Percentiles rank a stretch among this genome's conserved stretches.
These are phyloP conservation scores for Melospiza melodia DNA, from an alignment of 2,113 vertebrate species.

Conservation along the genomic window DNA sequence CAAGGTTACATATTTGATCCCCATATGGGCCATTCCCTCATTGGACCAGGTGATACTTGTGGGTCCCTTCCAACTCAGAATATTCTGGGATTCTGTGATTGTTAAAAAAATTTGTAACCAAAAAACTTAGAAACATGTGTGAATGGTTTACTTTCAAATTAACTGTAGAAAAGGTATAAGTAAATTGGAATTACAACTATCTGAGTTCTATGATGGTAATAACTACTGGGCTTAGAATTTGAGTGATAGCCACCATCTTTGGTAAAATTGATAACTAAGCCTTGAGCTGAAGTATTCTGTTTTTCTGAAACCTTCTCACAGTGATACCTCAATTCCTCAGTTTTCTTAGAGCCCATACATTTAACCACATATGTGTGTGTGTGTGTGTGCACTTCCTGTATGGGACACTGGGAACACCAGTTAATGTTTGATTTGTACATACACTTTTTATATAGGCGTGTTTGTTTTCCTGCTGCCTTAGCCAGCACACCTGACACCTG, in stretches of 20 bases:
- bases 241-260: not conserved
- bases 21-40: accelerated
- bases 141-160: not conserved
- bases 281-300: not conserved
- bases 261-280: not conserved
- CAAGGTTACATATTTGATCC: not conserved
- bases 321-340: not conserved
- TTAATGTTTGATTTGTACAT: not conserved
- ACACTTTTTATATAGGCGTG: not conserved
- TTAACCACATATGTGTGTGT: not conserved
- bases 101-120: not conserved
- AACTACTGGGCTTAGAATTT: not conserved
- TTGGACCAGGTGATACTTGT: not conserved
- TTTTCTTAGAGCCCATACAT: not conserved
- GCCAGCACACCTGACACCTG: not conserved
- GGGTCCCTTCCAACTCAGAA: not conserved
- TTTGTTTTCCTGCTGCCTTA: not conserved
- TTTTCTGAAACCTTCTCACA: not conserved
- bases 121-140: not conserved
- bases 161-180: not conserved
- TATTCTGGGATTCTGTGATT: not conserved
- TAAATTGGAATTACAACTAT: not conserved
- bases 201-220: not conserved
- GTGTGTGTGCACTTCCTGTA: not conserved
- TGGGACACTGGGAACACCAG: not conserved